These are phyloP conservation scores for Tridacna crocea DNA, from an alignment of 2,888 invertebrate species.

Conservation along the genomic window DNA sequence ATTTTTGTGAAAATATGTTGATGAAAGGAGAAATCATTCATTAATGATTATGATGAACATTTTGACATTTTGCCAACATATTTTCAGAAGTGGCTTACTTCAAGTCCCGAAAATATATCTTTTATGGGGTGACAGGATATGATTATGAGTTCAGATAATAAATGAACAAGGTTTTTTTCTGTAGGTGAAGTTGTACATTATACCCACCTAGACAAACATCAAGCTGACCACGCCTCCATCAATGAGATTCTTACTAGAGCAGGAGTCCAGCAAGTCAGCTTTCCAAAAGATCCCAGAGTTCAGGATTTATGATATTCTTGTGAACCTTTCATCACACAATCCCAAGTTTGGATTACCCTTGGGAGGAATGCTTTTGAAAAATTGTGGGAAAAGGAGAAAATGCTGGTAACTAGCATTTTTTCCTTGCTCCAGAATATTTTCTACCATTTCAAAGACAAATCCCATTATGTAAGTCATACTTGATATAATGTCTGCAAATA, in stretches of 20 bases:
- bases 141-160: not conserved
- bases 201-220: slow-evolving; percentile 73
- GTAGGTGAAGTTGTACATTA: slow-evolving; percentile 77
- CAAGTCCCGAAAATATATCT: no score
- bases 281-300: slow-evolving; percentile 78
- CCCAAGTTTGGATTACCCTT: not conserved
- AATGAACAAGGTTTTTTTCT: slow-evolving; percentile 16
- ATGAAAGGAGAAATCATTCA: no score
- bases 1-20: no score
- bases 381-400: not conserved
- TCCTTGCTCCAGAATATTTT: not conserved
- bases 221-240: slow-evolving; percentile 77
- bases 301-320: slow-evolving; percentile 58
- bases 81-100: no score
- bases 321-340: not conserved
- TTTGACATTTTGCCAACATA: no score
- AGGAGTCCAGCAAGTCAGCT: slow-evolving; percentile 79
- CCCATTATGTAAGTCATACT: not conserved
- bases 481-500: not conserved
- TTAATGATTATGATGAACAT: no score
- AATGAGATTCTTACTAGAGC: slow-evolving; percentile 76
- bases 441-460: not conserved
- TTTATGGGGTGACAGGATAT: no score
- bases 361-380: not conserved
- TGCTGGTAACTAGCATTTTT: not conserved